Evolutionary conservation across 2,797 vertebrate genomes (phyloP), one percentile per base, ranked within the genome.

Genomic region (Ptychobarbus kaznakovi): DNA sequence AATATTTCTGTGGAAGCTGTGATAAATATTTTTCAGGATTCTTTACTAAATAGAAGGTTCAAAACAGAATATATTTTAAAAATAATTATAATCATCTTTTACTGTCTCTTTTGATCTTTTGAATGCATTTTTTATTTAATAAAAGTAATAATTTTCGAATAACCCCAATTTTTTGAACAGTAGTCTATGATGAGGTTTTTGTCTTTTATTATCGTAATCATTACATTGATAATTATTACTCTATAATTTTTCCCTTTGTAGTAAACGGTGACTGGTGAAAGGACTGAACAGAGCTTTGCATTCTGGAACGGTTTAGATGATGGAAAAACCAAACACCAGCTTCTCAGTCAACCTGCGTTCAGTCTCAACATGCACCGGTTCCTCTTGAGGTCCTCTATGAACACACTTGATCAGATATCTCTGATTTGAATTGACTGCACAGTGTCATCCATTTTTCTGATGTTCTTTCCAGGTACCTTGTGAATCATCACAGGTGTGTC

Each of bases 401-500:
- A 28, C 22, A 70, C 15, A 13, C 66, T 53, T 40, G 5, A 81
- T 28, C 49, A 70, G 49, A 80, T 28, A 42, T 70, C 35, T 81
- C n/a, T 53, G 22, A 16, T 61, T 42, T 25, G 22, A 70, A 56
- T 44, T 20, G 4, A 46, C 11, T 7, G 25, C 28, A 42, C 40
- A 32, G 10, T 15, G 66, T 20, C 42, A 0, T 49, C 3, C 0
- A 44, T 79, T 42, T 42, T 63, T 18, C n/a, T 63, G 49, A 38
- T 38, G 9, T 63, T 44, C n/a, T 32, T 68, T 73, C 3, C 69
- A 82, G 69, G 40, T 46, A 13, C 68, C 28, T 82, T 74, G 53
- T 56, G 20, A 61, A 82, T 82, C 51, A 61, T 32, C 69, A 73
- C n/a, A 63, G 25, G 25, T 82, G 53, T 20, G 44, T 65, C 69